A percentile compares a stretch with the other conserved stretches of the same genome.
phyloP scores from a whole-genome alignment of 2,113 vertebrate species.

The Pholis gunnellus region DNA sequence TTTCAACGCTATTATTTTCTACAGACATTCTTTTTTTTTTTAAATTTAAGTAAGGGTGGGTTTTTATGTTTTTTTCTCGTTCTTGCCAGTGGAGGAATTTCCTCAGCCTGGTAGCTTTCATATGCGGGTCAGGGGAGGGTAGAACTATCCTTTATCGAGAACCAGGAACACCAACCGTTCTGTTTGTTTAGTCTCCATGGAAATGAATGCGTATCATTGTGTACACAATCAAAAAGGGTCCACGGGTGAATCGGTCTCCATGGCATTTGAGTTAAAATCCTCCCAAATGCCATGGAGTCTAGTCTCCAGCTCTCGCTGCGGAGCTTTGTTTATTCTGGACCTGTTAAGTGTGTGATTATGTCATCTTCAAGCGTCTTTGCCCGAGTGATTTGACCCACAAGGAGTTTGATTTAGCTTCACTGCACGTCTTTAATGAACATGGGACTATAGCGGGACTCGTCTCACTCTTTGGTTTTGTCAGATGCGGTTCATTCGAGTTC shows the following conservation, averaged over 20 bases:
- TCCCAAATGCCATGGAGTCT: background rate
- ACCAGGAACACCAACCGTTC: conserved; percentile 22
- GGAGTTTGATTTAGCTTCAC: conserved; percentile 44
- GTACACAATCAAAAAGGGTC: conserved; percentile 51
- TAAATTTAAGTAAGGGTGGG: conserved; percentile 22
- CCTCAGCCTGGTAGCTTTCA: conserved; percentile 21
- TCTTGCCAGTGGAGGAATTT: conserved; percentile 46
- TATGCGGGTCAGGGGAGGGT: conserved; percentile 42
- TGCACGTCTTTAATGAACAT: conserved; percentile 31
- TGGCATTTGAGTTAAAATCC: conserved; percentile 35
- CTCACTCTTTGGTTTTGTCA: conserved; percentile 40
- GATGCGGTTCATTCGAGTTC: conserved; percentile 61
- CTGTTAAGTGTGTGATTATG: conserved; percentile 48
- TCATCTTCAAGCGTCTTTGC: conserved; percentile 53
- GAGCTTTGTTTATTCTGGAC: conserved; percentile 59
- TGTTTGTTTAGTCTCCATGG: conserved; percentile 71
- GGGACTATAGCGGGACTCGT: background rate
- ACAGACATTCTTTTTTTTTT: conserved; percentile 3
- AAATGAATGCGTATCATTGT: conserved; percentile 60
- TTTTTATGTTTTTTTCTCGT: conserved; percentile 48
- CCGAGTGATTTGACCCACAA: conserved; percentile 25
- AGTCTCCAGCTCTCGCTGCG: conserved; percentile 27
- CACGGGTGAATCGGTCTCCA: conserved; percentile 53
- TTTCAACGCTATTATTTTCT: conserved; percentile 37
- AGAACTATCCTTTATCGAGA: conserved; percentile 19